Evolutionary conservation across 2,797 vertebrate species (phyloP).

Genomic region (Chaetodon trifasciatus): DNA sequence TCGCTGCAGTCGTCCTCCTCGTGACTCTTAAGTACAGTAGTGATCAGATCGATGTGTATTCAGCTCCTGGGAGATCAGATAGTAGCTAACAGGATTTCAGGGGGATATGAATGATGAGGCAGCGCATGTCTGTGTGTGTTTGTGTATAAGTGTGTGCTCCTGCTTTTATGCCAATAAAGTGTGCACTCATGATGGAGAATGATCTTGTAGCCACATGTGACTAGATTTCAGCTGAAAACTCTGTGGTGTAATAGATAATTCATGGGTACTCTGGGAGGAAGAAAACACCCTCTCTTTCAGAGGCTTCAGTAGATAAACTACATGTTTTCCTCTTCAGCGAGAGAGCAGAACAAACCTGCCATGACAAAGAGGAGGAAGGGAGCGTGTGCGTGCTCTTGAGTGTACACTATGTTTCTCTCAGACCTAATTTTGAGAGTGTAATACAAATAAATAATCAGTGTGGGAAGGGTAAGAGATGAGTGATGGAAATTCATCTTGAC

Average conservation of each 20-base stretch:
- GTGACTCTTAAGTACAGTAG: conserved; percentile 22
- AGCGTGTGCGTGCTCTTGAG: neutral
- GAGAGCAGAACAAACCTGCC: conserved; percentile 28
- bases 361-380: neutral
- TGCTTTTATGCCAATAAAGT: neutral
- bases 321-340: conserved; percentile 7
- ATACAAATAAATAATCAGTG: conserved; percentile 14
- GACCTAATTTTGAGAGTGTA: neutral
- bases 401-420: conserved; percentile 3
- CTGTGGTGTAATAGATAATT: conserved; percentile 47
- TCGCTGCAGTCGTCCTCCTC: conserved; percentile 9
- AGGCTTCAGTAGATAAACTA: conserved; percentile 35
- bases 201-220: conserved; percentile 21
- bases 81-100: conserved; percentile 59
- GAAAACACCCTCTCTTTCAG: neutral
- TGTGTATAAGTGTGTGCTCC: neutral
- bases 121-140: neutral
- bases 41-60: conserved; percentile 42
- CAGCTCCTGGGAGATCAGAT: conserved; percentile 51
- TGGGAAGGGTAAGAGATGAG: conserved; percentile 4
- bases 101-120: conserved; percentile 39
- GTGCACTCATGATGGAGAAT: conserved; percentile 32
- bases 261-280: conserved; percentile 24
- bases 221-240: conserved; percentile 30
- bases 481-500: conserved; percentile 34